Evolutionary conservation across 1,140 invertebrate genomes (phyloP), one percentile per base, ranked within the genome.

Genomic region (Apolygus lucorum): DNA sequence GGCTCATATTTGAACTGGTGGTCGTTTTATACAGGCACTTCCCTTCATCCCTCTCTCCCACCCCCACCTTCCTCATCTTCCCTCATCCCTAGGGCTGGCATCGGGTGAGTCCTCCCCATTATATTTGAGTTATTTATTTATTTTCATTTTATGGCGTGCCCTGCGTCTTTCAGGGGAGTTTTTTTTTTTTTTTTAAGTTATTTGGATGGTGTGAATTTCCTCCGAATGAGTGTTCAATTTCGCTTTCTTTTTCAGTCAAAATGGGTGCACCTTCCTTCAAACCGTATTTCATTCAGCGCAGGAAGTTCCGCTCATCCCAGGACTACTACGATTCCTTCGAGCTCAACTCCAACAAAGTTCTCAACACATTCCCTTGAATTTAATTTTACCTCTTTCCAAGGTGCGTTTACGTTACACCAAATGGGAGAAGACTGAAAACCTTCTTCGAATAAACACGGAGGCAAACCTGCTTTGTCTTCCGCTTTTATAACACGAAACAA

Each of bases 261-360:
- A 14, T 59, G 11, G 13, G 22, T 4, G 13, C 54, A 4, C 22
- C 54, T 4, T 13, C 54, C 54, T 59, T 59, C 54, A 59, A 59
- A 59, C 54, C 54, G 22, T 59, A 59, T 59, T 59, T 59, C 54
- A 59, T 59, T 24, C 54, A 59, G 4, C 54, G 54, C 13, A 59
- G 22, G 22, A 11, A 22, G 54, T 59, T 59, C 4, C 11, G 54
- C 8, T 4, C 54, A 4, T 59, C 54, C 4, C 54, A 11, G 22
- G 54, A 59, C 8, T 59, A 17, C 22, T 59, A 59, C 22, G 54
- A 59, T 22, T 59, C 54, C 22, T 59, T 59, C 54, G 54, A 59
- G 11, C 54, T 59, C 54, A 11, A 59, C 54, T 14, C 11, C 13
- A 59, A 59, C 2, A 22, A 59, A 11, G 11, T 14, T 4, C 22